Conservation (phyloP, 2,797 vertebrate species). For the Sebastes kiyomatsui region DNA sequence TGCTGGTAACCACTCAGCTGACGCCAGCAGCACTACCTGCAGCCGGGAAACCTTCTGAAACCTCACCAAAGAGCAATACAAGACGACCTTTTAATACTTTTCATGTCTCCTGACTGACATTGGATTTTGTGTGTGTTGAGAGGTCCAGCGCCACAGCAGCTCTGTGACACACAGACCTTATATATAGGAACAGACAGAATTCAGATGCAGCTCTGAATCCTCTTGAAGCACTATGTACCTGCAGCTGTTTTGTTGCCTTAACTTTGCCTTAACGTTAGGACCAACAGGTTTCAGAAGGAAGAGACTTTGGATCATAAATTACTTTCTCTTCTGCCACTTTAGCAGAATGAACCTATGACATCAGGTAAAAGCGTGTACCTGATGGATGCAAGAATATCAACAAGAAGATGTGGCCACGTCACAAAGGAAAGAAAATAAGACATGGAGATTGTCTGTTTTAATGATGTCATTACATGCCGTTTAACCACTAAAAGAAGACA, state of each 20-base stretch:
- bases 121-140: slow-evolving; percentile 18
- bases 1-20: slow-evolving; percentile 53
- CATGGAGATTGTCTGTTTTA: slow-evolving; percentile 28
- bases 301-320: slow-evolving; percentile 22
- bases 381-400: slow-evolving; percentile 28
- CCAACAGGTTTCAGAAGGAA: slow-evolving; percentile 42
- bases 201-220: slow-evolving; percentile 35
- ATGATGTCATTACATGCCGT: slow-evolving; percentile 60
- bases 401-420: slow-evolving; percentile 27
- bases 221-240: slow-evolving; percentile 61
- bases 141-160: slow-evolving; percentile 15
- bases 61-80: slow-evolving; percentile 76
- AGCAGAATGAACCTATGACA: slow-evolving; percentile 15
- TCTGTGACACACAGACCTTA: slow-evolving; percentile 33
- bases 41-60: slow-evolving; percentile 62
- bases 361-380: slow-evolving; percentile 7
- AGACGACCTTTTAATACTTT: slow-evolving; percentile 27
- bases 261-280: slow-evolving; percentile 57
- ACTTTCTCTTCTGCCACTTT: slow-evolving; percentile 31
- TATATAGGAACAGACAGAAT: slow-evolving; percentile 26
- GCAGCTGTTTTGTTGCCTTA: slow-evolving; percentile 63
- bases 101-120: slow-evolving; percentile 72
- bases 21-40: slow-evolving; percentile 54
- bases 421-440: neutral
- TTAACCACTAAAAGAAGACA: slow-evolving; percentile 75